Conservation (phyloP, 92 coral and sea anemone species). For the Muricea muricata region DNA sequence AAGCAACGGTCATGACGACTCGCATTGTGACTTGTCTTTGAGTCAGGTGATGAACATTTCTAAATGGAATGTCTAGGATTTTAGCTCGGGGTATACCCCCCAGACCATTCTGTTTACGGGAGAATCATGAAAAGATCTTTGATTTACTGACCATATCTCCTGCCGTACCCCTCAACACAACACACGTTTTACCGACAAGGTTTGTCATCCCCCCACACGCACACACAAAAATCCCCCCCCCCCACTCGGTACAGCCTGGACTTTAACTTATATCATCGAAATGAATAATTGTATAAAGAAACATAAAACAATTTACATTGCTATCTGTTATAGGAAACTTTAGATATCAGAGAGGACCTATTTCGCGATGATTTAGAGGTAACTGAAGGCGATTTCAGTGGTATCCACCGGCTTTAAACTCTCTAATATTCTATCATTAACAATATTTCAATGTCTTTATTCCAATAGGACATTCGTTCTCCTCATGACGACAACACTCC, state of each 20-base stretch:
- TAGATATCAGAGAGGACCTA: not conserved
- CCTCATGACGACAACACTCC: not conserved
- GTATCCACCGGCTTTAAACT: too few species aligned
- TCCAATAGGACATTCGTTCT: too few species aligned
- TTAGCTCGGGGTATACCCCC: not conserved
- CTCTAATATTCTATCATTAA: too few species aligned
- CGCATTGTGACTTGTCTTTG: conserved; percentile 35
- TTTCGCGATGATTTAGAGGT: not conserved
- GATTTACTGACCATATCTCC: too few species aligned
- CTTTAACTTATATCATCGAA: too few species aligned
- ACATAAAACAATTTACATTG: not conserved
- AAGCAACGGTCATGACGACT: conserved; percentile 36
- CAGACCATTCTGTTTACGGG: not conserved
- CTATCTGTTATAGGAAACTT: not conserved
- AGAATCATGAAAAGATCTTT: too few species aligned
- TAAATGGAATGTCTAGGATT: not conserved
- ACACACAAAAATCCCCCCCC: too few species aligned
- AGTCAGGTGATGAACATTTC: conserved; percentile 4
- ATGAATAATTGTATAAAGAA: not conserved
- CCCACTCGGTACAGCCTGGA: not conserved
- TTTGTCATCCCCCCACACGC: too few species aligned
- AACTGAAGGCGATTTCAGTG: not conserved
- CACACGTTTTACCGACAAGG: too few species aligned
- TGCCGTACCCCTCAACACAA: too few species aligned
- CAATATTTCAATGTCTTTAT: too few species aligned